Conservation (phyloP, 2,113 vertebrate genomes). For the Camelus dromedarius region DNA sequence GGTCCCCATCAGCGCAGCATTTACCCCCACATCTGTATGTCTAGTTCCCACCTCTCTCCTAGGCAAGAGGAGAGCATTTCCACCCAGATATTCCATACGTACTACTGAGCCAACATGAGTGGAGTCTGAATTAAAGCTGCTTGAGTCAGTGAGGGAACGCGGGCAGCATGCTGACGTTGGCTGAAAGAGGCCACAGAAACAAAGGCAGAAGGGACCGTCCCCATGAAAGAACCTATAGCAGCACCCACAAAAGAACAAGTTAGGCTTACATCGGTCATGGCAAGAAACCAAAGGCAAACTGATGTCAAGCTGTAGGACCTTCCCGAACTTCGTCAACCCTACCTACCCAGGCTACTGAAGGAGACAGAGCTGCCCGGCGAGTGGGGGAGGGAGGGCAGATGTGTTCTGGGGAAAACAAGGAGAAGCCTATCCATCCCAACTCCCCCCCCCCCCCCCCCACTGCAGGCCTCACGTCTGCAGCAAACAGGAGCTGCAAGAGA, state of each 20-base stretch:
- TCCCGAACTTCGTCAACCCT: not conserved
- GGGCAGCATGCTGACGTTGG: not conserved
- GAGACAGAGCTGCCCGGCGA: not conserved
- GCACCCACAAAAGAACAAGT: not conserved
- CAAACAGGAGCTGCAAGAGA: not conserved
- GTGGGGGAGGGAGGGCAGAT: accelerated
- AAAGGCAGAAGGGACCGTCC: no score
- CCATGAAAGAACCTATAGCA: not conserved
- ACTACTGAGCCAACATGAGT: not conserved
- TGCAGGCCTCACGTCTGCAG: not conserved
- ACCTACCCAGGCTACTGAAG: not conserved
- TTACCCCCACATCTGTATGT: accelerated
- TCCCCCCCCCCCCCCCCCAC: not conserved
- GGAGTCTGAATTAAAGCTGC: not conserved
- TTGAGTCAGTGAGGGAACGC: not conserved
- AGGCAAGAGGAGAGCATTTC: not conserved
- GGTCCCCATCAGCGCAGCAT: no score
- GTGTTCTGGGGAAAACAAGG: not conserved
- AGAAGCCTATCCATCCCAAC: not conserved
- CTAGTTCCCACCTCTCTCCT: not conserved
- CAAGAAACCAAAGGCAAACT: not conserved
- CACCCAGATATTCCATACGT: not conserved
- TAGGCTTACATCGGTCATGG: not conserved
- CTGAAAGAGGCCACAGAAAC: not conserved
- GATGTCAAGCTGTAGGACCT: not conserved